Base-by-base conservation (phyloP, 2,888 invertebrate genomes). In the Dendrolimus pini region DNA sequence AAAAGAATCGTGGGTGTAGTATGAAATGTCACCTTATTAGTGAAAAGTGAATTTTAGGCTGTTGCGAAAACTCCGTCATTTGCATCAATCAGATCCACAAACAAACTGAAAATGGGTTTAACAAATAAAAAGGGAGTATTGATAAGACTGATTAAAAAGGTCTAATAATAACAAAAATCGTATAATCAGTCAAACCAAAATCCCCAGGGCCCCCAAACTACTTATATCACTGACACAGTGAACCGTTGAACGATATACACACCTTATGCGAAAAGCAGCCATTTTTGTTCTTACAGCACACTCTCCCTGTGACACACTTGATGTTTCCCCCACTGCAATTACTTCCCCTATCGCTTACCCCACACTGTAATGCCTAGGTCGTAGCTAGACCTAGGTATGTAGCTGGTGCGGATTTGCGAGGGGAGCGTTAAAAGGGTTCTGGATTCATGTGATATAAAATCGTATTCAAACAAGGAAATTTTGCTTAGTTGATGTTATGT, bases 251-350 rank as follows among this genome's bases (percentile, higher is more conserved):
- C 84, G 89, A 78, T 89, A 89, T 87, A 88, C 84, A 89, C 85
- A 87, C 84, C 85, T 81, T 82, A 75, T 79, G 77, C 82, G 81
- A 78, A 75, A 47, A 75, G 75, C 76, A 77, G 74, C 85, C 85
- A 85, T 86, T 89, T 90, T 88, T 89, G 83, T 85, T 83, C 87
- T 84, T 83, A 81, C 83, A 85, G 82, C 82, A 85, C 83, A 83
- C 82, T 85, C 84, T 79, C 84, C 85, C 85, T 80, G 78, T 88
- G 89, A 89, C 89, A 89, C 84, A 89, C 89, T 89, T 86, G 86
- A 86, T 85, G 83, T 81, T 80, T 83, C 83, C 85, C 83, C 84
- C 77, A 47, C 66, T 72, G 78, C 85, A 84, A 89, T 89, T 87
- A 87, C 84, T 83, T 80, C 85, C 82, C 80, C 75, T 73, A 66